Evolutionary conservation across 2,797 vertebrate species (phyloP).

Genomic region (Eulemur albifrons): DNA sequence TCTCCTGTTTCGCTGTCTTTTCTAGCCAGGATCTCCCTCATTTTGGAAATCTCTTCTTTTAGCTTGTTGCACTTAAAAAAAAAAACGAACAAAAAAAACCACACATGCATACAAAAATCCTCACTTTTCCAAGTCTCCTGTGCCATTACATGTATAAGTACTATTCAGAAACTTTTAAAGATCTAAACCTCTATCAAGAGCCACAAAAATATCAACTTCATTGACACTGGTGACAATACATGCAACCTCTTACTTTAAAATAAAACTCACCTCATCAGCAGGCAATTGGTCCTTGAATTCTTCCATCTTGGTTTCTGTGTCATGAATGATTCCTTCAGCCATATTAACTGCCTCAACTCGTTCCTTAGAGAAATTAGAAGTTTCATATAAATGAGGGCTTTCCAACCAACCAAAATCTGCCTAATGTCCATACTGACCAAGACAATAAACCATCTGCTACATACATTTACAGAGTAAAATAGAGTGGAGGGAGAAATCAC

Average conservation of each 20-base stretch:
- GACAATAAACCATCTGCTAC: neutral
- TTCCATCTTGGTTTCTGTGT: slow-evolving; percentile 98
- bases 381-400: neutral
- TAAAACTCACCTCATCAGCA: slow-evolving; percentile 90
- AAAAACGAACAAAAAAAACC: neutral
- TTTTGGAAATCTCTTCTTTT: slow-evolving; percentile 95
- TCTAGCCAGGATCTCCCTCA: slow-evolving; percentile 92
- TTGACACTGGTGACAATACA: neutral
- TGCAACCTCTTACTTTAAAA: neutral
- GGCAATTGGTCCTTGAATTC: slow-evolving; percentile 99
- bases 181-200: neutral
- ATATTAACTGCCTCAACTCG: slow-evolving; percentile 97
- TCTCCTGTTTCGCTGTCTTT: slow-evolving; percentile 97
- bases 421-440: neutral
- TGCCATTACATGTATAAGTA: neutral
- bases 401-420: neutral
- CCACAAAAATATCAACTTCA: neutral
- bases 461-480: neutral
- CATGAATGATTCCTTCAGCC: slow-evolving; percentile 96
- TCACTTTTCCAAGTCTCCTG: neutral
- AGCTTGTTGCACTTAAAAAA: slow-evolving; percentile 93
- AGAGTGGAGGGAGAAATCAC: neutral
- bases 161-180: neutral
- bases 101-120: neutral
- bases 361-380: slow-evolving; percentile 86